Base-by-base conservation (phyloP, 2,888 invertebrate genomes). In the Dione juno region DNA sequence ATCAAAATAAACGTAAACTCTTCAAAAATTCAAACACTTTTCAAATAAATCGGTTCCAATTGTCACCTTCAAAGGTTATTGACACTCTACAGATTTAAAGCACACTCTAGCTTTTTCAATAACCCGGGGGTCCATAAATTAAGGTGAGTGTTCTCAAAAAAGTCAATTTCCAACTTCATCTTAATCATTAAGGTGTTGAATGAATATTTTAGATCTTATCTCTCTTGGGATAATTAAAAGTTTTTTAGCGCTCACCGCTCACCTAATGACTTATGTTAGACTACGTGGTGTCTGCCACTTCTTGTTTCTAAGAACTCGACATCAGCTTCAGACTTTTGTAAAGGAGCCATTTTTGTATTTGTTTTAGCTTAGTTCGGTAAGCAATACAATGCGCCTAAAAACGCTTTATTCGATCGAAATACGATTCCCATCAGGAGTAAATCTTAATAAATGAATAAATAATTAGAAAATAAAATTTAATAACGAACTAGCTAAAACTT, bases 71-170 rank as follows among this genome's bases (percentile, higher is more conserved):
- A 52, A 68, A 66, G 65, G 69, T 70, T 71, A 70, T 70, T 73
- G 69, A 68, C 74, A 69, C 70, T 72, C 68, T 61, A 53, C 70
- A 70, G 74, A 67, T 72, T 74, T 73, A 41, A 65, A 75, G 75
- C 53, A 58, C 66, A 50, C 69, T 70, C 58, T 67, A 75, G 77
- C 75, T 75, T 79, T 79, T 79, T 76, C 79, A 79, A 79, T 79
- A 79, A 77, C 73, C 66, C 68, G 76, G 80, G n/a, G 80, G 79
- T 80, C 77, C 80, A 80, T 80, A 80, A 80, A 80, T 80, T 80
- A 80, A 76, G 73, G 74, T 70, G 41, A 69, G 67, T 66, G 68
- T 74, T 70, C 74, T 78, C 76, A 72, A 79, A 77, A 77, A 77
- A 77, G 74, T 76, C 77, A 78, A 78, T 77, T 76, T 76, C 74